Evolutionary conservation across 2,113 vertebrate genomes (phyloP), one percentile per base, ranked within the genome.

Genomic region (Otocyon megalotis): DNA sequence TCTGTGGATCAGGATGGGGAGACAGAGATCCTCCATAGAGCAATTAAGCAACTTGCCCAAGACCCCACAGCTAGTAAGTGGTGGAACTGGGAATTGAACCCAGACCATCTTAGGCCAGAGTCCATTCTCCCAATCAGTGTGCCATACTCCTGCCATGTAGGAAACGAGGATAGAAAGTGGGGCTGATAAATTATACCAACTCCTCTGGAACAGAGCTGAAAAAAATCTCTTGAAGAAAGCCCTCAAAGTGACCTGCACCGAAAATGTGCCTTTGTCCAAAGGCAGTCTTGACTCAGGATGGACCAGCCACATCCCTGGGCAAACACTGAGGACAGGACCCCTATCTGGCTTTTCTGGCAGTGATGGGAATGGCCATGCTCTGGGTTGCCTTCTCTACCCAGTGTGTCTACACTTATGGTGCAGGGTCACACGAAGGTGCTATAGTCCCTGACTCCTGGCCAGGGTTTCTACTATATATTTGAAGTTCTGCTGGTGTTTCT

Each of bases 371-470:
- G 67, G 11, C 14, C 1, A 0, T 16, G 1, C 30, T 12, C 0
- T 16, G 50, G 19, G 13, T 9, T 8, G 28, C 56, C 20, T 71
- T 71, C 24, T 62, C 19, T 60, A n/a, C 16, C 63, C n/a, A 13
- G 71, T n/a, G 35, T 37, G 74, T 90, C 32, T 16, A 22, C n/a
- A 26, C 35, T 60, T 62, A 48, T 71, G 43, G 48, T 5, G 15
- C 43, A 30, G n/a, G 80, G 20, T 74, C 35, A 8, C 30, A 0
- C 0, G 54, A 69, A 53, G 28, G 11, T 3, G 6, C 9, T 2
- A 5, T 30, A 26, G 22, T 54, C 19, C 2, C 35, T 0, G 11
- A 2, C n/a, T 37, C 28, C 48, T 26, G 4, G 1, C 2, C 48
- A 35, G 7, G 50, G 15, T 58, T 58, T 93, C 53, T 32, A 12